Evolutionary conservation across 1,140 invertebrate genomes (phyloP), one percentile per base, ranked within the genome.

Genomic region (Drosophila teissieri): DNA sequence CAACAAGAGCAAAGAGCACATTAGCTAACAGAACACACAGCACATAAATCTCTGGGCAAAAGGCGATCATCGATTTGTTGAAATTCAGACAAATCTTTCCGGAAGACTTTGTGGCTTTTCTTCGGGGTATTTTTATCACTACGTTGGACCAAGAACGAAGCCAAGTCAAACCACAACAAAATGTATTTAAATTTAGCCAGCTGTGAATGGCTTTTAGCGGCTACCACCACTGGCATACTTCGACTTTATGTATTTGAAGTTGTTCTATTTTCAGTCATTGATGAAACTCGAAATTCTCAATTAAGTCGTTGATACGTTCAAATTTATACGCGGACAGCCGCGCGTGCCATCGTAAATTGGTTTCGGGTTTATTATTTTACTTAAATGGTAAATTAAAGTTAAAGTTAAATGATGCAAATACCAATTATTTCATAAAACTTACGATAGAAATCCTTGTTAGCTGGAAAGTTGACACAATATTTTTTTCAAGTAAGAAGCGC

Each of bases 261-360:
- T 56, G 36, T 57, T 56, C 61, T 64, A 64, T 64, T 64, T 64
- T 64, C 39, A 4, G 61, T 24, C 61, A 64, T 64, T 64, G 61
- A 64, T 64, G 61, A 64, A 64, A 64, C 42, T 64, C 61, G 61
- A 64, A 64, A 64, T 57, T 64, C 61, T 60, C 55, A 64, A 61
- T 61, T 64, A 61, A 64, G 61, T 64, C 55, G 36, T 45, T 61
- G 42, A 57, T 64, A 64, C 40, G 40, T 45, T 56, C 11, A 22
- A 61, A 64, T 64, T 61, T 64, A 64, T 64, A 36, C 58, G 27
- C 3, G 55, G 39, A 64, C 61, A 64, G 61, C 54, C 61, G 61
- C 4, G n/a, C 10, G 11, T 27, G 10, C 22, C 14, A 7, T 14
- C 12, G 4, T 39, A 24, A 37, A 39, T 19, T 37, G 51, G 7